Conservation (phyloP, 2,113 vertebrate species). For the Carassius gibelio region DNA sequence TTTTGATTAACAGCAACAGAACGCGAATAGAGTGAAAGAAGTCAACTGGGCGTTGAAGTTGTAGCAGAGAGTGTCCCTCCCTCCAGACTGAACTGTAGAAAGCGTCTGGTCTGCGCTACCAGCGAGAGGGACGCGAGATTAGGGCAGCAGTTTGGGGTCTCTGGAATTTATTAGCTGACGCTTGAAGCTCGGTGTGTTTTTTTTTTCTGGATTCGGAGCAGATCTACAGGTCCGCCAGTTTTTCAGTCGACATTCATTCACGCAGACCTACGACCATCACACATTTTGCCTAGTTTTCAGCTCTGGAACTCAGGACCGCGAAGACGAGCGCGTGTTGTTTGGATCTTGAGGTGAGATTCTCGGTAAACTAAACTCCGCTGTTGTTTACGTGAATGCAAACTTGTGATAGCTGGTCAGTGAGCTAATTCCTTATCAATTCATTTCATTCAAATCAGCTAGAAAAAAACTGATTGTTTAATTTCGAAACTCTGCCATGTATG, state of each 20-base stretch:
- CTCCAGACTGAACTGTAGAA: not conserved
- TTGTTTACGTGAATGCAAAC: conserved; percentile 14
- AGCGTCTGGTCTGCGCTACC: conserved; percentile 40
- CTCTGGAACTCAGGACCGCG: conserved; percentile 39
- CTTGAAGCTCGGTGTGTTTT: conserved; percentile 39
- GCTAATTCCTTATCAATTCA: not conserved
- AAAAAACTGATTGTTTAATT: not conserved
- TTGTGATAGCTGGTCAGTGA: not conserved
- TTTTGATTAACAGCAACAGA: not conserved
- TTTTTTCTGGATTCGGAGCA: conserved; percentile 47
- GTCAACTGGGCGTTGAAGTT: conserved; percentile 5
- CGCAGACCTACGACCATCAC: not conserved
- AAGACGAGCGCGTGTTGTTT: conserved; percentile 52
- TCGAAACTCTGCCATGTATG: not conserved
- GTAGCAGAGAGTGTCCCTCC: conserved; percentile 4
- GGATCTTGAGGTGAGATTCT: conserved; percentile 67
- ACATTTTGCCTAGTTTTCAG: conserved; percentile 36
- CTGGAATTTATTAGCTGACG: conserved; percentile 66
- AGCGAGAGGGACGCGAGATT: conserved; percentile 57
- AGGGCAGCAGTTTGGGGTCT: conserved; percentile 55
- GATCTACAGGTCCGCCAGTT: conserved; percentile 27
- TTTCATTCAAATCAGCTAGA: not conserved
- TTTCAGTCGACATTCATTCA: not conserved
- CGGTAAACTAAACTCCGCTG: not conserved
- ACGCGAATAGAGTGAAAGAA: not conserved